A percentile compares a stretch with the other conserved stretches of the same genome.
Evolutionary conservation across 2,888 invertebrate genomes (phyloP).

Genomic region (Smittia aterrima): DNA sequence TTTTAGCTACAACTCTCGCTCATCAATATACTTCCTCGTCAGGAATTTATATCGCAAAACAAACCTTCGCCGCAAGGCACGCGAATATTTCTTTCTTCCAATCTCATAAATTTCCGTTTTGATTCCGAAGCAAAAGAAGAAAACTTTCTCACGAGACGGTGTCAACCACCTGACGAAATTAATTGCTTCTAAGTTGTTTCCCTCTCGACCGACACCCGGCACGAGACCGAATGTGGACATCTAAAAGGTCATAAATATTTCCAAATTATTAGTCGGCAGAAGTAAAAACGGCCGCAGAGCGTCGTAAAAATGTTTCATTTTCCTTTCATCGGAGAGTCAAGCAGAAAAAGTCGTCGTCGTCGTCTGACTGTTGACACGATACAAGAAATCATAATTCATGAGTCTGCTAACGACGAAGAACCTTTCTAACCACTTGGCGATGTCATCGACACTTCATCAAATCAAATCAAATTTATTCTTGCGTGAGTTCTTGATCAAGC

Average conservation of each 20-base stretch:
- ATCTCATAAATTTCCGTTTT: background rate
- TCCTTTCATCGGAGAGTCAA: background rate
- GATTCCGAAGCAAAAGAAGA: background rate
- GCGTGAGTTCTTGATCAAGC: background rate
- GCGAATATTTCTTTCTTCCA: background rate
- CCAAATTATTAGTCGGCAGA: conserved; percentile 11
- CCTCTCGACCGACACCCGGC: background rate
- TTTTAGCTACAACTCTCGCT: background rate
- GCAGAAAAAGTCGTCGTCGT: conserved; percentile 13
- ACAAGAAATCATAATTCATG: background rate
- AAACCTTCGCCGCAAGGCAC: background rate
- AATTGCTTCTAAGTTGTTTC: conserved; percentile 19
- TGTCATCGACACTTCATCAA: conserved; percentile 32
- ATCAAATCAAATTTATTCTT: conserved; percentile 19
- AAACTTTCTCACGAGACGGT: conserved; percentile 13
- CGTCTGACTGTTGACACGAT: background rate
- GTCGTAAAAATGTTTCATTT: conserved; percentile 34
- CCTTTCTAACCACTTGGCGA: background rate
- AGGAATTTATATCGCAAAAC: background rate
- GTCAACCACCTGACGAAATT: conserved; percentile 37
- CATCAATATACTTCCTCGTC: background rate
- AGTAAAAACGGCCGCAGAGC: conserved; percentile 1
- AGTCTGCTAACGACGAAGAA: background rate
- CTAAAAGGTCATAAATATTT: conserved; percentile 34
- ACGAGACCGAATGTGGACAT: background rate